phyloP scores from a whole-genome alignment of 1,140 invertebrate genomes.

The Melipona quadrifasciata region DNA sequence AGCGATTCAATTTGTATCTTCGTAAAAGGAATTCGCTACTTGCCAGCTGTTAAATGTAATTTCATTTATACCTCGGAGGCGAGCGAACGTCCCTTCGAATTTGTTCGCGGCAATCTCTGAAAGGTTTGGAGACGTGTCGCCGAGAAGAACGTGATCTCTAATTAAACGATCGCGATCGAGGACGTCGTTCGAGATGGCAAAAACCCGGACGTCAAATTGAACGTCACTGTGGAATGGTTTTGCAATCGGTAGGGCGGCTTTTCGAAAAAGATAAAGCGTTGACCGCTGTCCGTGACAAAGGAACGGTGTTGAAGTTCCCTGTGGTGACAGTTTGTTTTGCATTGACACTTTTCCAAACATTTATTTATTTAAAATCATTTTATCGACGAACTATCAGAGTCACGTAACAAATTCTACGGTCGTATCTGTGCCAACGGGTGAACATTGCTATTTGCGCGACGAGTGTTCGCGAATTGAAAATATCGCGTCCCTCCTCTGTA shows the following conservation, averaged over 20 bases:
- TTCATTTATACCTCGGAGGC: too few relatives aligned
- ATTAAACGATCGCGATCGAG: too few relatives aligned
- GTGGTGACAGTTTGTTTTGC: background rate
- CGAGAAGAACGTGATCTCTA: too few relatives aligned
- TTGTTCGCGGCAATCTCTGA: too few relatives aligned
- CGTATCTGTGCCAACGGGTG: background rate
- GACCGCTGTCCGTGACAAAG: slow-evolving; percentile 4
- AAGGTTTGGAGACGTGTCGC: too few relatives aligned
- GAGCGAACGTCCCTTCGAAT: too few relatives aligned
- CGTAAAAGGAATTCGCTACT: too few relatives aligned
- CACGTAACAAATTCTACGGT: background rate
- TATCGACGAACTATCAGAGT: background rate
- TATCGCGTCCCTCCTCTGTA: background rate
- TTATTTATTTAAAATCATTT: slow-evolving; percentile 14
- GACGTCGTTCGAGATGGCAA: background rate
- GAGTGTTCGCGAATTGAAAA: background rate
- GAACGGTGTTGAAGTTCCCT: background rate
- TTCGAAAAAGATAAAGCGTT: background rate
- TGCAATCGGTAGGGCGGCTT: background rate
- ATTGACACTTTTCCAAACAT: background rate
- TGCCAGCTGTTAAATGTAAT: too few relatives aligned
- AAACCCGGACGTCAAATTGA: background rate
- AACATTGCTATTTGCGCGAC: background rate
- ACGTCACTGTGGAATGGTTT: background rate
- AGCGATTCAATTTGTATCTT: too few relatives aligned